These are phyloP conservation scores for Phalangium opilio DNA, from an alignment of 2,888 invertebrate genomes.

Conservation along the genomic window DNA sequence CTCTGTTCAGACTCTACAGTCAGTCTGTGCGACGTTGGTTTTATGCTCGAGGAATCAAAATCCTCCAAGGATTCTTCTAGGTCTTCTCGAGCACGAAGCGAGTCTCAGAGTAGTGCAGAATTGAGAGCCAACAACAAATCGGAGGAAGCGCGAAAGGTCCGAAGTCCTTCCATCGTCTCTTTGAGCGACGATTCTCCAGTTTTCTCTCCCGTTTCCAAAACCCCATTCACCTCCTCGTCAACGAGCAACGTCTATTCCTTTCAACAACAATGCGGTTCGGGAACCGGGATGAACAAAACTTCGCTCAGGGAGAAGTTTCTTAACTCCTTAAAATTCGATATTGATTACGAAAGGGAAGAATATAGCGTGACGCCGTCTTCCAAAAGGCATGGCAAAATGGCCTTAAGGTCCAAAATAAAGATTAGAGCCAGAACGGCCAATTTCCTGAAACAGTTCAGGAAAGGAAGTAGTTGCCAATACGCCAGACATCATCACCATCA, in stretches of 20 bases:
- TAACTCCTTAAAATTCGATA: neutral
- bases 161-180: constrained; percentile 16
- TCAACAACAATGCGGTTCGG: too few species aligned
- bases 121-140: too few species aligned
- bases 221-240: constrained; percentile 5
- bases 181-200: constrained; percentile 12
- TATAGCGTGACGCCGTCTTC: constrained; percentile 1
- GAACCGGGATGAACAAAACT: neutral
- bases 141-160: too few species aligned
- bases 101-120: neutral
- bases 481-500: constrained; percentile 1
- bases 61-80: neutral
- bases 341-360: neutral
- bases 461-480: neutral
- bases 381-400: constrained; percentile 13
- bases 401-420: constrained; percentile 15
- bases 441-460: constrained; percentile 16
- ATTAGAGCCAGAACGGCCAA: constrained; percentile 16
- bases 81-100: neutral
- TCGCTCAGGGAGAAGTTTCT: neutral
- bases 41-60: constrained; percentile 11
- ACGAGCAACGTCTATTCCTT: constrained; percentile 3
- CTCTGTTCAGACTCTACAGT: constrained; percentile 12
- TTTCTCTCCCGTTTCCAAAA: constrained; percentile 7
- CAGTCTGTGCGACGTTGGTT: constrained; percentile 16